phyloP scores from a whole-genome alignment of 2,113 vertebrate genomes.

The Aramus guarauna region DNA sequence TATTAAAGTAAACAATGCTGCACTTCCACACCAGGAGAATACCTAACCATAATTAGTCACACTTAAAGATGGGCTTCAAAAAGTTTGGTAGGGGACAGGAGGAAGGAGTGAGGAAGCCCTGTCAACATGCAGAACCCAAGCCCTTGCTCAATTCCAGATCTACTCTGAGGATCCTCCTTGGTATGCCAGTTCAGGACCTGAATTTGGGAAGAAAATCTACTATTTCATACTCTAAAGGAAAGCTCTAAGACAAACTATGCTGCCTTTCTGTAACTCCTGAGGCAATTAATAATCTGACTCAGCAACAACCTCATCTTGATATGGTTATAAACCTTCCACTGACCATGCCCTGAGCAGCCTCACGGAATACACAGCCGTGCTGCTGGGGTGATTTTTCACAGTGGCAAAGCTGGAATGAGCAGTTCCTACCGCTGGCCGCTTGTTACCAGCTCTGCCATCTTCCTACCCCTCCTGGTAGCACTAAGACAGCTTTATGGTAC shows the following conservation, averaged over 20 bases:
- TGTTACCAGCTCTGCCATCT: background rate
- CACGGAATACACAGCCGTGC: rapidly evolving
- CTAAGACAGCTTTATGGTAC: background rate
- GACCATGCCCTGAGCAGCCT: background rate
- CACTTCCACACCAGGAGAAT: background rate
- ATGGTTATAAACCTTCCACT: background rate
- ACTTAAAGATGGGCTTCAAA: background rate
- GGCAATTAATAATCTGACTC: background rate
- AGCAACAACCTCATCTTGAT: background rate
- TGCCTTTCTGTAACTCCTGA: background rate
- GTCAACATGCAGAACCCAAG: background rate
- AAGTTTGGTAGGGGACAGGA: background rate
- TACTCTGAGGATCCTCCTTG: background rate
- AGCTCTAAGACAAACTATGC: background rate
- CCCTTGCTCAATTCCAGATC: background rate
- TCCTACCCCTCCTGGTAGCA: background rate
- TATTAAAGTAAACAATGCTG: background rate
- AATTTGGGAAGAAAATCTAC: background rate
- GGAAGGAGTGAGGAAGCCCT: background rate
- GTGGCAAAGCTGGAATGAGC: background rate
- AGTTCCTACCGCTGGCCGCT: background rate
- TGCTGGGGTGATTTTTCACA: background rate
- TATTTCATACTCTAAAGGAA: background rate
- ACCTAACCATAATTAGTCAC: background rate
- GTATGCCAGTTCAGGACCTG: background rate